Percentiles rank a stretch among this genome's conserved stretches.
Conservation (phyloP, 2,888 invertebrate genomes). For the Serrognathus titanus region DNA sequence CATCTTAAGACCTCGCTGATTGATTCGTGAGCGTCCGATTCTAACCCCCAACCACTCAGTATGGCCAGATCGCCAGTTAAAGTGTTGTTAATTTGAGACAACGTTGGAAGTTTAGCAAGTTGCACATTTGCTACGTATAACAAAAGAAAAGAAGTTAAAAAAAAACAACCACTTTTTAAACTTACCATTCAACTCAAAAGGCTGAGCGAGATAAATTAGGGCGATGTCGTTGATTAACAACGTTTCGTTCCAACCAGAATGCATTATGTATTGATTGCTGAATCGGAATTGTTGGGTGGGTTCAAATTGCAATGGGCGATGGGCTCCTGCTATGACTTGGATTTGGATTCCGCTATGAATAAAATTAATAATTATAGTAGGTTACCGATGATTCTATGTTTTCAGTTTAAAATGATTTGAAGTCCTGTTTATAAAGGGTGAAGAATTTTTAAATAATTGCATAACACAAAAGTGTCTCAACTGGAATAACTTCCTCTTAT, state of each 20-base stretch:
- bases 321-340: conserved; percentile 31
- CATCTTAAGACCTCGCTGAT: conserved; percentile 7
- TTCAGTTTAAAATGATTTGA: no score
- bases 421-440: no score
- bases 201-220: conserved; percentile 1
- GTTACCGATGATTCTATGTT: no score
- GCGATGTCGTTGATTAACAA: conserved; percentile 49
- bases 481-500: no score
- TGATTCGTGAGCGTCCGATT: background rate
- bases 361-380: background rate
- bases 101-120: conserved; percentile 3
- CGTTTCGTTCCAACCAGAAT: conserved; percentile 23
- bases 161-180: background rate
- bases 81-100: conserved; percentile 3
- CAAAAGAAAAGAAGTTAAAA: background rate
- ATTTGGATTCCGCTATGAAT: conserved; percentile 42
- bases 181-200: conserved; percentile 5
- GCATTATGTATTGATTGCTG: conserved; percentile 20
- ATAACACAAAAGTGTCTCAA: no score
- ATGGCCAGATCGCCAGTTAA: conserved; percentile 5
- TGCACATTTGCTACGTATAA: conserved; percentile 4
- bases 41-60: conserved; percentile 18
- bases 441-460: no score
- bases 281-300: conserved; percentile 29
- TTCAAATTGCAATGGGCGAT: conserved; percentile 37